A percentile compares a stretch with the other conserved stretches of the same genome.
phyloP scores from a whole-genome alignment of 2,113 vertebrate species.

The Apaloderma vittatum region DNA sequence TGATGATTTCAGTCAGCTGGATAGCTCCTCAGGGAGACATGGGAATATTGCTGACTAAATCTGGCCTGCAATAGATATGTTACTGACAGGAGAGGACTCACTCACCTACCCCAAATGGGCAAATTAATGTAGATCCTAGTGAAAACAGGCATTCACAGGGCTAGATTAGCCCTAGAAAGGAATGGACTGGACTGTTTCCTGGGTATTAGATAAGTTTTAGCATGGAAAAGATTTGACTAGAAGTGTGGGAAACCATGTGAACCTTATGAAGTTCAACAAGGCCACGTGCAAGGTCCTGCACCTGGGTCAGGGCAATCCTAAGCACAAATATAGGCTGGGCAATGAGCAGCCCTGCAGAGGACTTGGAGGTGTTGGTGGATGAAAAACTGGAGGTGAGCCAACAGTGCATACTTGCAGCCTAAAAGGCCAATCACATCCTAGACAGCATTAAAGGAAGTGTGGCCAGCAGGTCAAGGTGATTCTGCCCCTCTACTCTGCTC shows the following conservation, averaged over 20 bases:
- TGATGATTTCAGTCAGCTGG: background rate
- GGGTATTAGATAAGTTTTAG: background rate
- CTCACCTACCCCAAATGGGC: background rate
- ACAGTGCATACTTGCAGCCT: rapidly evolving
- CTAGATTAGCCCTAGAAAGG: background rate
- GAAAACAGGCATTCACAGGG: background rate
- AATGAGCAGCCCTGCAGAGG: background rate
- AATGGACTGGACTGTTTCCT: background rate
- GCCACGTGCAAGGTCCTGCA: background rate
- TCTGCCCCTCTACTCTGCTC: background rate
- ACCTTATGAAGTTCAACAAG: background rate
- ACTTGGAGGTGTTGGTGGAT: background rate
- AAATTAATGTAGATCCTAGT: background rate
- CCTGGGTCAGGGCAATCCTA: background rate
- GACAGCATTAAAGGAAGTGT: background rate
- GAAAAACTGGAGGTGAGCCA: background rate
- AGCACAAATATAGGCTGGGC: background rate
- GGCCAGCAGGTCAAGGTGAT: background rate
- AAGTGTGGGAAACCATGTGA: background rate
- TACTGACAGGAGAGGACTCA: background rate
- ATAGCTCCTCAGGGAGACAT: background rate
- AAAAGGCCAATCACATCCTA: background rate
- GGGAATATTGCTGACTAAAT: background rate
- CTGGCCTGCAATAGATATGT: background rate
- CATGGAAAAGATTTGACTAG: background rate